phyloP scores from a whole-genome alignment of 2,888 invertebrate genomes.

The Craniophora ligustri region DNA sequence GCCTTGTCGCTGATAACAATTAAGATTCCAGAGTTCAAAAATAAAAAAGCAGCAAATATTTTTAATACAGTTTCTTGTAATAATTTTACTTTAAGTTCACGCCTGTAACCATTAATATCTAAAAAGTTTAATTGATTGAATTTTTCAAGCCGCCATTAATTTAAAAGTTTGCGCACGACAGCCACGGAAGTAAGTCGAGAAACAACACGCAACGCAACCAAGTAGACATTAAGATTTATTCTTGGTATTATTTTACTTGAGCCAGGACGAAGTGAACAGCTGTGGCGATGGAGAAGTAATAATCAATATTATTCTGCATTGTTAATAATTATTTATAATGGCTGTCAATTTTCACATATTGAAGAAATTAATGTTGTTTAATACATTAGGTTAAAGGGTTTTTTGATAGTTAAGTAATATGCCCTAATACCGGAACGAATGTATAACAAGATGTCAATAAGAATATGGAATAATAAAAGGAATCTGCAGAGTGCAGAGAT shows the following conservation, averaged over 20 bases:
- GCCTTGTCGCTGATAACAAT: too few relatives aligned
- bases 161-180: constrained; percentile 41
- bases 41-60: too few relatives aligned
- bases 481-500: too few relatives aligned
- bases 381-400: too few relatives aligned
- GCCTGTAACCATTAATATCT: constrained; percentile 8
- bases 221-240: constrained; percentile 22
- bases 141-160: constrained; percentile 41
- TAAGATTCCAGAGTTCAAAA: background rate
- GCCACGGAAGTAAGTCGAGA: constrained; percentile 23
- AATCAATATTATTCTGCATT: background rate
- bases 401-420: too few relatives aligned
- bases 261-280: constrained; percentile 27
- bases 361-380: too few relatives aligned
- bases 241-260: constrained; percentile 16
- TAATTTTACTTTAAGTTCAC: background rate
- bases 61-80: too few relatives aligned
- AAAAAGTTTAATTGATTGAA: constrained; percentile 50
- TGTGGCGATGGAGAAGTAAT: constrained; percentile 13
- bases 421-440: too few relatives aligned
- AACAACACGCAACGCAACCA: constrained; percentile 17
- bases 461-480: too few relatives aligned
- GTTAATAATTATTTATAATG: too few relatives aligned
- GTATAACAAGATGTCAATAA: too few relatives aligned
- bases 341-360: too few relatives aligned